Conservation (phyloP, 2,888 invertebrate genomes). For the Callosobruchus maculatus region DNA sequence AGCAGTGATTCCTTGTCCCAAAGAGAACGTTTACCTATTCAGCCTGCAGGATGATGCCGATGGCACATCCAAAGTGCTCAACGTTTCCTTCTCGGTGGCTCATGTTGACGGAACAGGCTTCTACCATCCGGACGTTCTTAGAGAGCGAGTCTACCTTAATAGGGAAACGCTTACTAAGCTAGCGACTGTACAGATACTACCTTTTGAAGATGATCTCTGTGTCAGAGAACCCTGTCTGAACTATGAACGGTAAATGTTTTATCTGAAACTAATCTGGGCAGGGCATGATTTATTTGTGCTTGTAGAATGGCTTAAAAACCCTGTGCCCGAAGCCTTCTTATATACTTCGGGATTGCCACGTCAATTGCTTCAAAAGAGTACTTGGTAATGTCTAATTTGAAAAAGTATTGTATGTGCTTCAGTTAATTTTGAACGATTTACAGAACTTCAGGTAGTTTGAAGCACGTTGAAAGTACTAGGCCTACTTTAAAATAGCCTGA, state of each 20-base stretch:
- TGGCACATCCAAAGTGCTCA: conserved; percentile 80
- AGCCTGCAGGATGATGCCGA: conserved; percentile 92
- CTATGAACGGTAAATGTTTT: conserved; percentile 57
- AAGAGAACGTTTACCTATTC: conserved; percentile 89
- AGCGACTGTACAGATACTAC: conserved; percentile 84
- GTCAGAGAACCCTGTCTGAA: conserved; percentile 93
- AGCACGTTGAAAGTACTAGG: too few relatives aligned
- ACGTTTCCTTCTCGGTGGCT: conserved; percentile 89
- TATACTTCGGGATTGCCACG: too few relatives aligned
- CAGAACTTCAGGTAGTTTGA: too few relatives aligned
- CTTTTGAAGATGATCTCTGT: conserved; percentile 95
- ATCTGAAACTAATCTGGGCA: not conserved
- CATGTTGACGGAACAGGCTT: conserved; percentile 76
- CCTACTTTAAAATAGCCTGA: too few relatives aligned
- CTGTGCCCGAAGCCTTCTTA: too few relatives aligned
- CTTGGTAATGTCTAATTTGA: too few relatives aligned
- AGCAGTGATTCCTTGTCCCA: conserved; percentile 87
- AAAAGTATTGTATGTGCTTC: too few relatives aligned
- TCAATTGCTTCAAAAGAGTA: too few relatives aligned
- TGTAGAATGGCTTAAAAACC: too few relatives aligned
- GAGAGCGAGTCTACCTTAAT: conserved; percentile 92
- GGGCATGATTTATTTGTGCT: too few relatives aligned
- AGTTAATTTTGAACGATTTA: too few relatives aligned
- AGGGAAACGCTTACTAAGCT: conserved; percentile 80
- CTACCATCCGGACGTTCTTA: conserved; percentile 83